Evolutionary conservation across 1,140 invertebrate genomes (phyloP).

Genomic region (Arctopsyche grandis): DNA sequence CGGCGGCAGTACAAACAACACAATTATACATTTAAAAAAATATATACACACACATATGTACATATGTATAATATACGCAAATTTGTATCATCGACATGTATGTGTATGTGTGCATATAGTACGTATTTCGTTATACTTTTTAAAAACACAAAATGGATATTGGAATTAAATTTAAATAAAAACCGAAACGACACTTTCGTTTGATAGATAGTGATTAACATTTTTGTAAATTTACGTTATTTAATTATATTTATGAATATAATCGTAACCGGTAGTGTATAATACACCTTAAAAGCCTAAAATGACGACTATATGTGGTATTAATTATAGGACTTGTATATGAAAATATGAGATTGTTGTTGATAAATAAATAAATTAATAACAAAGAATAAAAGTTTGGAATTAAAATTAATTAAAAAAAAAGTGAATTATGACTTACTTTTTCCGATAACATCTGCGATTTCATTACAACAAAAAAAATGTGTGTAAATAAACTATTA

Average conservation of each 20-base stretch:
- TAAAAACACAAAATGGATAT: slow-evolving; percentile 26
- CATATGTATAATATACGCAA: slow-evolving; percentile 39
- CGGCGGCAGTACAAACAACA: slow-evolving; percentile 51
- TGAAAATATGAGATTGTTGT: slow-evolving; percentile 51
- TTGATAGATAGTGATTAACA: slow-evolving; percentile 46
- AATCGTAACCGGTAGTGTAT: slow-evolving; percentile 54
- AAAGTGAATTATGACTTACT: slow-evolving; percentile 14
- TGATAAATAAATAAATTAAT: slow-evolving; percentile 54
- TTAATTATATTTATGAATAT: slow-evolving; percentile 33
- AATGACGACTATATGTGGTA: slow-evolving; percentile 54
- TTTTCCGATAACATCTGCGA: slow-evolving; percentile 41
- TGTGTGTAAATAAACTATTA: slow-evolving; percentile 21
- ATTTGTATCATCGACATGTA: no score
- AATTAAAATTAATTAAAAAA: slow-evolving; percentile 2
- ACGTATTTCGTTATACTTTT: slow-evolving; percentile 51
- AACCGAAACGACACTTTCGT: slow-evolving; percentile 36
- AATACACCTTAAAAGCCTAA: slow-evolving; percentile 53
- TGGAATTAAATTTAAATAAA: not conserved
- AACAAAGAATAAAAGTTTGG: not conserved
- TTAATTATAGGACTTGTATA: slow-evolving; percentile 54
- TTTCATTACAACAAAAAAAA: slow-evolving; percentile 35
- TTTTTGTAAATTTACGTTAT: slow-evolving; percentile 48
- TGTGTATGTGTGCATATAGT: no score
- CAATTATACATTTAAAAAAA: slow-evolving; percentile 1
- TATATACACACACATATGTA: slow-evolving; percentile 1